Base-by-base conservation (phyloP, 2,888 invertebrate genomes). In the Noctua janthe region DNA sequence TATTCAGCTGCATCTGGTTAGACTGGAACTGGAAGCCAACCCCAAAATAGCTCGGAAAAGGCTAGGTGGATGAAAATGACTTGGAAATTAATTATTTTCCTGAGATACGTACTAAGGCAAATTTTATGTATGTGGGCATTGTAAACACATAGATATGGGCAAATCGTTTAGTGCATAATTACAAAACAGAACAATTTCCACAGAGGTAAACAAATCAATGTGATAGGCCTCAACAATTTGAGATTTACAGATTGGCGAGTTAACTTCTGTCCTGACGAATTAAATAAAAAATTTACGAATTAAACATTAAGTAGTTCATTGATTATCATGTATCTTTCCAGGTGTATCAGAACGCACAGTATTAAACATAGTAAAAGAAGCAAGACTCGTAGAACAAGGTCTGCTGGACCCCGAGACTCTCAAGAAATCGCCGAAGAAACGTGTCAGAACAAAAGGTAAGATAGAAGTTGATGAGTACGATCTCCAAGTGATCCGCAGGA, bases 381-480 rank as follows among this genome's bases (percentile, higher is more conserved):
- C 96, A 2, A 91, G 95, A n/a, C 93, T 97, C 0, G 94, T 97
- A 3, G 96, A 97, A 89, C 97, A 97, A 91, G 97, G 97, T 0
- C 92, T 97, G 1, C 87, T 97, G 56, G 97, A 97, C 87, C 97
- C 97, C 2, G 96, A 96, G 85, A 94, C 95, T 3, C 87, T 96
- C n/a, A 96, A 95, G 87, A 95, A 95, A 84, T 91, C 95, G 15
- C 96, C 96, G 0, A 97, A 96, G 82, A 97, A 96, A 90, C 92
- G 97, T 64, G 94, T 96, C 5, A 89, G 97, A 59, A 96, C 96
- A 3, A 97, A 96, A 90, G 97, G 97, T 35, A 96, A 95, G 88
- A 97, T 97, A 79, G 97, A 97, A 90, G 96, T 97, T 0, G 96
- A 95, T 67, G 96, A 97, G 85, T 96, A 95, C 87, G 96, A 97